These are phyloP conservation scores for Drosophila mimica DNA, from an alignment of 2,888 invertebrate genomes.

Conservation along the genomic window DNA sequence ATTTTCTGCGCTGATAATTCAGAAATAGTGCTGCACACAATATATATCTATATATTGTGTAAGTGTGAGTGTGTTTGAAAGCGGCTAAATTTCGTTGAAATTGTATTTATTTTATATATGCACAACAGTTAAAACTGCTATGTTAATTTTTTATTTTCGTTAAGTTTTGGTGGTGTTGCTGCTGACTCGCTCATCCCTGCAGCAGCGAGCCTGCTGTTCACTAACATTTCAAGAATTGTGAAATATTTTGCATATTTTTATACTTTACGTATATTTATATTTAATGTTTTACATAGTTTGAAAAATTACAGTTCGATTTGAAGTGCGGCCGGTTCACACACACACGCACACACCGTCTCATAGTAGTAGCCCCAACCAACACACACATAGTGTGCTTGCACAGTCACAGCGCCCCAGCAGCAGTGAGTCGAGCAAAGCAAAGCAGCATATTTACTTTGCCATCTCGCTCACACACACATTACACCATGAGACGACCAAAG, in stretches of 20 bases:
- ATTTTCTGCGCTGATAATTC: slow-evolving; percentile 76
- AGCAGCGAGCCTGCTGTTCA: not conserved
- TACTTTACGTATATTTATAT: slow-evolving; percentile 24
- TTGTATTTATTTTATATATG: slow-evolving; percentile 39
- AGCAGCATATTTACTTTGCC: slow-evolving; percentile 34
- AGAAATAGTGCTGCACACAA: slow-evolving; percentile 67
- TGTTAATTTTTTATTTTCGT: slow-evolving; percentile 10
- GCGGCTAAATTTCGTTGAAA: slow-evolving; percentile 52
- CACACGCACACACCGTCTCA: slow-evolving; percentile 30
- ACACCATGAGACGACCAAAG: slow-evolving; percentile 47
- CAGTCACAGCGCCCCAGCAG: slow-evolving; percentile 26
- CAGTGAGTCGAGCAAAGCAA: slow-evolving; percentile 1
- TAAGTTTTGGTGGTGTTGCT: slow-evolving; percentile 25
- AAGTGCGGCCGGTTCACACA: slow-evolving; percentile 67
- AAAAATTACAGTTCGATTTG: slow-evolving; percentile 50
- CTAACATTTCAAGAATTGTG: not conserved
- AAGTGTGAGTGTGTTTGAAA: slow-evolving; percentile 32
- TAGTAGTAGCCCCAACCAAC: slow-evolving; percentile 63
- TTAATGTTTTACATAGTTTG: slow-evolving; percentile 13
- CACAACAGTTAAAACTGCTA: not conserved
- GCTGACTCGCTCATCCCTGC: slow-evolving; percentile 35
- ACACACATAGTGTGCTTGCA: slow-evolving; percentile 35
- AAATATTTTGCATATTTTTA: slow-evolving; percentile 1
- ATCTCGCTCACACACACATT: slow-evolving; percentile 59
- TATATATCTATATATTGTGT: slow-evolving; percentile 12